Conservation (phyloP, 1,140 invertebrate species). For the Drosophila chauvacae region DNA sequence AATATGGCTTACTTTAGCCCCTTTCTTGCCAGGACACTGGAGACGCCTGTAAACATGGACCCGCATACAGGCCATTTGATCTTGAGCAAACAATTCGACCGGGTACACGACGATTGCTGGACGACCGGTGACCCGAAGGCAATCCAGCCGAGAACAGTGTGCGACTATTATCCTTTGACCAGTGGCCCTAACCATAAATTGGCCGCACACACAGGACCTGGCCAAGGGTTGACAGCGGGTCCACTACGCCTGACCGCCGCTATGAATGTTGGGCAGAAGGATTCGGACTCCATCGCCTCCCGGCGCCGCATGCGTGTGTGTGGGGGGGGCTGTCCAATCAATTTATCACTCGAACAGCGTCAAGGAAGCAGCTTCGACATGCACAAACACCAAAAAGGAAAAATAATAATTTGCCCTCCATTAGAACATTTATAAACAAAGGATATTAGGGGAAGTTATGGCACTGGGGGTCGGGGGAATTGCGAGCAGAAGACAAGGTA, state of each 20-base stretch:
- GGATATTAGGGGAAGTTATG: slow-evolving; percentile 63
- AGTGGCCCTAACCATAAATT: slow-evolving; percentile 80
- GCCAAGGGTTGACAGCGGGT: slow-evolving; percentile 71
- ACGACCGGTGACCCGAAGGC: slow-evolving; percentile 43
- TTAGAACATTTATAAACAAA: slow-evolving; percentile 84
- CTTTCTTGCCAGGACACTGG: slow-evolving; percentile 37
- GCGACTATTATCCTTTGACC: slow-evolving; percentile 82
- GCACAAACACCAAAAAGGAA: slow-evolving; percentile 48
- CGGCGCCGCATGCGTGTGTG: slow-evolving; percentile 13
- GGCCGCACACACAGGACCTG: slow-evolving; percentile 72
- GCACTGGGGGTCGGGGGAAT: not conserved
- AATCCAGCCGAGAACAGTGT: slow-evolving; percentile 53
- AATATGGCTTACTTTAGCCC: not conserved
- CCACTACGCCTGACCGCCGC: slow-evolving; percentile 65
- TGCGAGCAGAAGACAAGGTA: slow-evolving; percentile 44
- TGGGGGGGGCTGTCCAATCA: slow-evolving; percentile 56
- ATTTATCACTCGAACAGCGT: slow-evolving; percentile 80
- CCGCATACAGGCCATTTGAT: slow-evolving; percentile 69
- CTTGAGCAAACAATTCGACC: slow-evolving; percentile 73
- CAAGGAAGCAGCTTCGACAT: slow-evolving; percentile 60
- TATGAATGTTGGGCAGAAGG: slow-evolving; percentile 51
- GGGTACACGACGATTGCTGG: slow-evolving; percentile 43
- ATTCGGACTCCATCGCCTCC: slow-evolving; percentile 18
- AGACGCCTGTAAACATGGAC: slow-evolving; percentile 62
- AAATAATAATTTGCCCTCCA: slow-evolving; percentile 75